These are phyloP conservation scores for Hipposideros armiger DNA, from an alignment of 2,113 vertebrate species.

Conservation along the genomic window DNA sequence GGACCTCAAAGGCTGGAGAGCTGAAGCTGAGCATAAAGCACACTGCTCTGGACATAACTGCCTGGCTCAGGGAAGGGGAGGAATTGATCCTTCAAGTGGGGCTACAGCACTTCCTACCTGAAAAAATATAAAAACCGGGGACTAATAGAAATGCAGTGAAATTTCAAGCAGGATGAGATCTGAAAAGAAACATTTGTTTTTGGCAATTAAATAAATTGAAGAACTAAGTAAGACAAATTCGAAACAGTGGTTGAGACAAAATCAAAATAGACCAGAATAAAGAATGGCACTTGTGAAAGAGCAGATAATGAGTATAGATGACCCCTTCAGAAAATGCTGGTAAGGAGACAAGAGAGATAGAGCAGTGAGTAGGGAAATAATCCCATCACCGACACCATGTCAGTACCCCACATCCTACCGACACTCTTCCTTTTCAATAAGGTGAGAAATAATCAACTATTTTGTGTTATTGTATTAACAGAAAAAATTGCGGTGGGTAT, in stretches of 20 bases:
- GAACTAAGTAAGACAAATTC: conserved; percentile 3
- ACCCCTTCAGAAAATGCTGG: not conserved
- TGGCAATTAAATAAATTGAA: conserved; percentile 17
- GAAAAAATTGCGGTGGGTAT: not conserved
- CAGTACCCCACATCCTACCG: not conserved
- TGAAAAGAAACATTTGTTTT: not conserved
- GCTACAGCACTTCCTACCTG: not conserved
- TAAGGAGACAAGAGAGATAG: not conserved
- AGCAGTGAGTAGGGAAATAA: not conserved
- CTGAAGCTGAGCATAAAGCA: not conserved
- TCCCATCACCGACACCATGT: too few relatives aligned
- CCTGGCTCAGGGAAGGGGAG: not conserved
- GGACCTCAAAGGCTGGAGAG: not conserved
- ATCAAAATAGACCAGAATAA: not conserved
- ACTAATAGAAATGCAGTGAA: not conserved
- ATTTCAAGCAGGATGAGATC: not conserved
- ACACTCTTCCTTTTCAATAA: not conserved
- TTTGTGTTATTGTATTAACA: not conserved
- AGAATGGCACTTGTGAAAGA: not conserved
- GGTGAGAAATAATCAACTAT: not conserved
- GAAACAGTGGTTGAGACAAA: not conserved
- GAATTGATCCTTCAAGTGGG: not conserved
- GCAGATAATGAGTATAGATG: not conserved
- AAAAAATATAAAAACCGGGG: not conserved
- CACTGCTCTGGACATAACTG: not conserved